Evolutionary conservation across 1,140 invertebrate genomes (phyloP), one percentile per base, ranked within the genome.

Genomic region (Batillaria attramentaria): DNA sequence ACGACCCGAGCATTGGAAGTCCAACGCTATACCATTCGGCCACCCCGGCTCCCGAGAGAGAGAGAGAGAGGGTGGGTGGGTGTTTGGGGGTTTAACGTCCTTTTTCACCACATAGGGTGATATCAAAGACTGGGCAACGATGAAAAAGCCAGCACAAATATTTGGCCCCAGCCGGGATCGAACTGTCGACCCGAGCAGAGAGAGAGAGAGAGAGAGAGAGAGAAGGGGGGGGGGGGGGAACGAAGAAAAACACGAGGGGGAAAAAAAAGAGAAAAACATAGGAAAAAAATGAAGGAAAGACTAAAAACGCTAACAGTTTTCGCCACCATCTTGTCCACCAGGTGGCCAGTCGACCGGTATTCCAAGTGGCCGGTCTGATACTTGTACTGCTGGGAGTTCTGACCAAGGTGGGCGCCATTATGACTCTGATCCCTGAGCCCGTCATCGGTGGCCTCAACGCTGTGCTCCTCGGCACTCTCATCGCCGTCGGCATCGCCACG

Each of bases 371-470:
- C 0, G 95, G 95, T 1, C 82, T 93, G 0, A 90, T 97, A 10
- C 95, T 97, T 95, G 91, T 97, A 3, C 46, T 87, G 18, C 75
- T 79, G 57, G 82, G 83, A 0, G 90, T 96, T 10, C 93, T 96
- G 68, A 94, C 95, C 66, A 97, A 97, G 91, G 95, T 65, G 0
- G 95, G 95, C n/a, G 95, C 95, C 1, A 91, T 96, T 3, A 96
- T 97, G 85, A 95, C 96, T 68, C 94, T 96, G 66, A 97, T 97
- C 70, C 96, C 96, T 3, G 94, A 95, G 86, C 95, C 96, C 0
- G 94, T 97, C 28, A 93, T 97, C 0, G 96, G 95, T 0, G 96
- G 96, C 1, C 72, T 74, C 42, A 74, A 74, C 35, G 66, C 66
- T 1, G 37, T 54, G 35, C 33, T 74, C 2, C 72, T 74, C 0